Evolutionary conservation across 2,113 vertebrate genomes (phyloP), one percentile per base, ranked within the genome.

Genomic region (Nothoprocta perdicaria): DNA sequence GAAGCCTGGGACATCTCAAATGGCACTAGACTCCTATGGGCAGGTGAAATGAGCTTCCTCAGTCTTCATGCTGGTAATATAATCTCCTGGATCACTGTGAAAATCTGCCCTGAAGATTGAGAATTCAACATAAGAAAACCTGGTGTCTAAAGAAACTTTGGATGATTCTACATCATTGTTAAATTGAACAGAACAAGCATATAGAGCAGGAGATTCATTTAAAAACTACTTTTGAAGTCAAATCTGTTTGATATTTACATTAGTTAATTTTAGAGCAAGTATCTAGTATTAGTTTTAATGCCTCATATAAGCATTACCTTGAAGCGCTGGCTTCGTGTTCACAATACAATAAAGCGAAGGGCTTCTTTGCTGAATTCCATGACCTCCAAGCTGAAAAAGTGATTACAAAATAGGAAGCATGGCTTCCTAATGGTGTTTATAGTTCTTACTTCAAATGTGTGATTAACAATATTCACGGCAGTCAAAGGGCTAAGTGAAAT

Each of bases 241-340:
- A 65, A 88, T 58, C 77, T 81, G 76, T 86, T 58, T 78, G 80
- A 76, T 94, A 88, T 95, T 90, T 93, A 79, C 77, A 84, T 92
- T 75, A 6, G 58, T 86, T 92, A 84, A 90, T 92, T 72, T 57
- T 33, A 84, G 66, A 74, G 80, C 53, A 79, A 33, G 84, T 93
- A 73, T 90, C 77, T 76, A 92, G 68, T 74, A 76, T 68, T 81
- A 84, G 48, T 84, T 92, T 86, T 86, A 86, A 90, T 76, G 80
- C 48, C 74, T 83, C 73, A 75, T 73, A 48, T 31, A 86, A 90
- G 89, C 7, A 0, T 52, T 66, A 86, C 82, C 62, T 86, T 71
- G 82, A 83, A 75, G 68, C 45, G 29, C 29, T 31, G 58, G 62
- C 74, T 92, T 83, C 74, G 61, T 65, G 12, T 86, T 88, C 88